Evolutionary conservation across 2,888 invertebrate species (phyloP).

Genomic region (Busseola fusca): DNA sequence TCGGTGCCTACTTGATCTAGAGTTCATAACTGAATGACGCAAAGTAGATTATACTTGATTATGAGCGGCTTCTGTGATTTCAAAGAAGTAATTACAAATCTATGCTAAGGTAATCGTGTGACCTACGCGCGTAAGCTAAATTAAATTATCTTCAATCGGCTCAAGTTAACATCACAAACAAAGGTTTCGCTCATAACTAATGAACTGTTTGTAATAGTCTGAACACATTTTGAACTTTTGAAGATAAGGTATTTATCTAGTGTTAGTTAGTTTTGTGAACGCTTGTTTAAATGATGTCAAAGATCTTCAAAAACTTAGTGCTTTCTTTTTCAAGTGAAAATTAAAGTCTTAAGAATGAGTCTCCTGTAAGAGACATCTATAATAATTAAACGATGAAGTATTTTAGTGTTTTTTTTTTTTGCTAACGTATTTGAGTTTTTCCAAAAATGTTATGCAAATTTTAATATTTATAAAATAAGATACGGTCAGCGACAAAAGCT

Average conservation of each 20-base stretch:
- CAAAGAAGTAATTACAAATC: constrained; percentile 16
- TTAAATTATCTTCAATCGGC: constrained; percentile 41
- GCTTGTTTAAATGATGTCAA: not conserved
- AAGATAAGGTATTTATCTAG: constrained; percentile 22
- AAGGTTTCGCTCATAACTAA: constrained; percentile 45
- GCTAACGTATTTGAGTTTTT: not conserved
- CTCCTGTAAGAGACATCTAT: not conserved
- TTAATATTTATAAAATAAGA: not conserved
- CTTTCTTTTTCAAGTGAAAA: not conserved
- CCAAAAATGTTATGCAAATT: not conserved
- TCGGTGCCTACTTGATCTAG: not conserved
- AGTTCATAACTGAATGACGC: not conserved
- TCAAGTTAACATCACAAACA: constrained; percentile 45
- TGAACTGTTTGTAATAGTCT: constrained; percentile 37
- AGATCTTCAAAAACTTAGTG: not conserved
- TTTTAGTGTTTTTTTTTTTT: not conserved
- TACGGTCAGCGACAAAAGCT: too few relatives aligned
- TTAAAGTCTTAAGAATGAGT: not conserved
- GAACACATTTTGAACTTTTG: constrained; percentile 24
- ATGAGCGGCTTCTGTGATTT: not conserved
- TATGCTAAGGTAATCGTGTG: constrained; percentile 7
- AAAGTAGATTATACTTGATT: not conserved
- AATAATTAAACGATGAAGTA: not conserved
- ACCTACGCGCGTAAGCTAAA: constrained; percentile 14
- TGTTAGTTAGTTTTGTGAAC: constrained; percentile 27